A percentile compares a stretch with the other conserved stretches of the same genome.
phyloP scores from a whole-genome alignment of 2,113 vertebrate genomes.

The Lucifuga dentata region DNA sequence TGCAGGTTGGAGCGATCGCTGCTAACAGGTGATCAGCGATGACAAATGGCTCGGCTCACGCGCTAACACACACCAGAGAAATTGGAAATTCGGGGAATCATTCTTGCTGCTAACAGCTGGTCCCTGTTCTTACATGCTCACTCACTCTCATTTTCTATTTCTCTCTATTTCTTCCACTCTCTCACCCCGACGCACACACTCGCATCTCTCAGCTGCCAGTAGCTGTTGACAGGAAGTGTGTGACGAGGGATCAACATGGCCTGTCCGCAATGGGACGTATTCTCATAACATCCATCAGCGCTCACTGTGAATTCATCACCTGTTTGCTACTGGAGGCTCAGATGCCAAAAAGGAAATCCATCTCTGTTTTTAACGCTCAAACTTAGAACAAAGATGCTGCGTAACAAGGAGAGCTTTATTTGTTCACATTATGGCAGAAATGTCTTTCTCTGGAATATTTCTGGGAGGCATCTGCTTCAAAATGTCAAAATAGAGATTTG shows the following conservation, averaged over 20 bases:
- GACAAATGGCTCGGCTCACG: constrained; percentile 30
- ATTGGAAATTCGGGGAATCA: constrained; percentile 33
- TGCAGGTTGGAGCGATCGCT: constrained; percentile 12
- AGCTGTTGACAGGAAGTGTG: constrained; percentile 65
- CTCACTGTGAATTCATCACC: constrained; percentile 62
- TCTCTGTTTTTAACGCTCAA: constrained; percentile 25
- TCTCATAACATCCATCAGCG: constrained; percentile 70
- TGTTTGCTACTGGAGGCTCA: constrained; percentile 64
- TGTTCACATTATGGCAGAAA: not conserved
- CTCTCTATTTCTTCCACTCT: constrained; percentile 13
- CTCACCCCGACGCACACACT: constrained; percentile 9
- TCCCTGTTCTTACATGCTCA: constrained; percentile 46
- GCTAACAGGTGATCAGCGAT: constrained; percentile 53
- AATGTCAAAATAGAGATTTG: constrained; percentile 23
- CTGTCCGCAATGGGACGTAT: constrained; percentile 69
- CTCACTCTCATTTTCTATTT: constrained; percentile 21
- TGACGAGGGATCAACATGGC: constrained; percentile 61
- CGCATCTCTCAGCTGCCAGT: constrained; percentile 61
- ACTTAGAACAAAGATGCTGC: constrained; percentile 12
- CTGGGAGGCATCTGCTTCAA: too few species aligned
- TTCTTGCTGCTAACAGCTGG: constrained; percentile 65
- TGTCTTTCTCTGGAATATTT: too few species aligned
- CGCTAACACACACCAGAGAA: constrained; percentile 18
- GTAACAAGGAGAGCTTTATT: constrained; percentile 18
- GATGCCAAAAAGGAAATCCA: constrained; percentile 21